Evolutionary conservation across 2,797 vertebrate genomes (phyloP).

Genomic region (Syngnathus acus): DNA sequence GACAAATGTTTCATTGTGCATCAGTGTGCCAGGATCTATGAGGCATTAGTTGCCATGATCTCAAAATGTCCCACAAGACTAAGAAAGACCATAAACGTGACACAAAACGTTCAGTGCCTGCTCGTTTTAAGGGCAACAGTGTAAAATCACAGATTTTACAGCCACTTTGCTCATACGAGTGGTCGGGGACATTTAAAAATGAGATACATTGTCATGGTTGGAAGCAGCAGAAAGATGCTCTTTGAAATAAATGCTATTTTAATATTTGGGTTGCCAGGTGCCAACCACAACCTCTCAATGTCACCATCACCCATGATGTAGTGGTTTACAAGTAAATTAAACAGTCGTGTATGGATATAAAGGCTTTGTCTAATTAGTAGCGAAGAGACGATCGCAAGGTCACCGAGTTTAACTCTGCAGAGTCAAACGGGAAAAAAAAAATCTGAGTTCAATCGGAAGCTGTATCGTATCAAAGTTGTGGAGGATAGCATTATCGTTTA

Average conservation of each 20-base stretch:
- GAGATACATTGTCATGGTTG: slow-evolving; percentile 13
- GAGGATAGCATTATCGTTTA: slow-evolving; percentile 11
- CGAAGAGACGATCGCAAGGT: slow-evolving; percentile 46
- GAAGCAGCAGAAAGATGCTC: slow-evolving; percentile 47
- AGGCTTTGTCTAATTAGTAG: slow-evolving; percentile 45
- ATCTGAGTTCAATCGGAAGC: slow-evolving; percentile 18
- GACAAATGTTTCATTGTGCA: neutral
- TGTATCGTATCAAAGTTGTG: neutral
- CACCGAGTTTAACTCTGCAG: slow-evolving; percentile 35
- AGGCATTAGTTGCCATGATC: slow-evolving; percentile 4
- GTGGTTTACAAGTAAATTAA: slow-evolving; percentile 56
- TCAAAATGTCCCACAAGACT: slow-evolving; percentile 14
- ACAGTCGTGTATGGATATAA: slow-evolving; percentile 43
- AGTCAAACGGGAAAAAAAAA: slow-evolving; percentile 39
- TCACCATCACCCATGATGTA: slow-evolving; percentile 41
- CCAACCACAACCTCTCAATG: slow-evolving; percentile 17
- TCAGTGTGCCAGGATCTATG: slow-evolving; percentile 2
- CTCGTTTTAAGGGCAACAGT: slow-evolving; percentile 49
- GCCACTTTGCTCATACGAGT: slow-evolving; percentile 46
- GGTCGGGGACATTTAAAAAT: slow-evolving; percentile 28
- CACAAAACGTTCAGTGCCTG: slow-evolving; percentile 35
- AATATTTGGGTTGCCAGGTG: slow-evolving; percentile 59
- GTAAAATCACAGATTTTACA: slow-evolving; percentile 53
- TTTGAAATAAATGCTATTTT: slow-evolving; percentile 53
- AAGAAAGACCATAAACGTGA: slow-evolving; percentile 52